Evolutionary conservation across 2,888 invertebrate species (phyloP).

Genomic region (Carabus problematicus): DNA sequence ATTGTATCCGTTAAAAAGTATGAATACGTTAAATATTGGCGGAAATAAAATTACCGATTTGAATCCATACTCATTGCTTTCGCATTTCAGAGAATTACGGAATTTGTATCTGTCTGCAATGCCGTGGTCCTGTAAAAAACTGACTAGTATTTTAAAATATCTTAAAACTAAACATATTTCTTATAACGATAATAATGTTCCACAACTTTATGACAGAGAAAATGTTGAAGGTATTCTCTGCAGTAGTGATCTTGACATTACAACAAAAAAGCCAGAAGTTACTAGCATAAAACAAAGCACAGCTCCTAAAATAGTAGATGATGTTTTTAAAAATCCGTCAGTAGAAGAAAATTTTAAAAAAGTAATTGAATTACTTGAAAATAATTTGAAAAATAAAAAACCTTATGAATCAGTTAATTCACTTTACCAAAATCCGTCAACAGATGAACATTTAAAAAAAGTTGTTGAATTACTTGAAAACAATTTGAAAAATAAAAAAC

Average conservation of each 20-base stretch:
- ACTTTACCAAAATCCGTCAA: too few relatives aligned
- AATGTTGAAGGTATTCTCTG: not conserved
- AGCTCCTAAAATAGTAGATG: too few relatives aligned
- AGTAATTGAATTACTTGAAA: too few relatives aligned
- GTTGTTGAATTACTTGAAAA: too few relatives aligned
- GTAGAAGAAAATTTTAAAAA: too few relatives aligned
- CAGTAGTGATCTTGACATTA: not conserved
- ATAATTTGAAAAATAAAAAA: too few relatives aligned
- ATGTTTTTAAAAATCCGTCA: too few relatives aligned
- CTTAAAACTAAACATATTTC: not conserved
- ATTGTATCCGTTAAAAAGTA: not conserved
- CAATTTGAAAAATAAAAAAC: too few relatives aligned
- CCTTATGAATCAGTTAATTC: too few relatives aligned
- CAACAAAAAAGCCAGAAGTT: too few relatives aligned
- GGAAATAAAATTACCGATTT: conserved; percentile 9
- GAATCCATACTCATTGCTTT: not conserved
- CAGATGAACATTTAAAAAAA: too few relatives aligned
- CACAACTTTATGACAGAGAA: not conserved
- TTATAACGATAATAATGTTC: not conserved
- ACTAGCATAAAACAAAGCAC: too few relatives aligned
- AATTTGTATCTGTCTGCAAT: conserved; percentile 1
- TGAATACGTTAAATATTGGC: not conserved
- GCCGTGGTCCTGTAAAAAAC: not conserved
- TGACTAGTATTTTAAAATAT: conserved; percentile 3
- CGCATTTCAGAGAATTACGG: not conserved